Evolutionary conservation across 2,888 invertebrate species (phyloP).

Genomic region (Chelonus formosanus): DNA sequence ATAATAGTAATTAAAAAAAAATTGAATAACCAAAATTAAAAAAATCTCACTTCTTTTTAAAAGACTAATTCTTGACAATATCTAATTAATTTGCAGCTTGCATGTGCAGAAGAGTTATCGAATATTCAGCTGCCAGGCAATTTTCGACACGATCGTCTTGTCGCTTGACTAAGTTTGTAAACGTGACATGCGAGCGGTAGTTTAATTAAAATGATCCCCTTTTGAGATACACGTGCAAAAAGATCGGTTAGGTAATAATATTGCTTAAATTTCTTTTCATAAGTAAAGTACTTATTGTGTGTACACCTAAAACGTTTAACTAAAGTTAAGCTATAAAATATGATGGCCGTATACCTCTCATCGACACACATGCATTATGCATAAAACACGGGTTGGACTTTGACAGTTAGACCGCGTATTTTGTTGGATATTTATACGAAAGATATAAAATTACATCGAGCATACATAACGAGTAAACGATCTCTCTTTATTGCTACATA

Average conservation of each 20-base stretch:
- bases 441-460: too few relatives aligned
- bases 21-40: too few relatives aligned
- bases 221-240: constrained; percentile 19
- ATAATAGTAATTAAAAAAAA: too few relatives aligned
- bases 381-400: constrained; percentile 20
- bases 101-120: constrained; percentile 19
- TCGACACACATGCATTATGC: constrained; percentile 14
- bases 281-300: neutral
- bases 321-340: constrained; percentile 7
- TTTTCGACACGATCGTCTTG: constrained; percentile 29
- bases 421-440: constrained; percentile 8
- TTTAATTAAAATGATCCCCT: constrained; percentile 34
- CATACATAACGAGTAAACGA: too few relatives aligned
- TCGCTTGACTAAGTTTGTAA: constrained; percentile 10
- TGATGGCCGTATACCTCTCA: neutral
- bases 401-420: constrained; percentile 22
- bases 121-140: constrained; percentile 30
- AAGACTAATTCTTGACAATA: neutral
- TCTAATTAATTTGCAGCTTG: constrained; percentile 31
- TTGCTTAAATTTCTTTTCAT: constrained; percentile 1
- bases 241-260: constrained; percentile 8
- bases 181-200: constrained; percentile 28
- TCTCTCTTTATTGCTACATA: too few relatives aligned
- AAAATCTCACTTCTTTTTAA: too few relatives aligned
- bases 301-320: constrained; percentile 7